These are phyloP conservation scores for Eurytoma adleriae DNA, from an alignment of 2,888 invertebrate species.

Conservation along the genomic window DNA sequence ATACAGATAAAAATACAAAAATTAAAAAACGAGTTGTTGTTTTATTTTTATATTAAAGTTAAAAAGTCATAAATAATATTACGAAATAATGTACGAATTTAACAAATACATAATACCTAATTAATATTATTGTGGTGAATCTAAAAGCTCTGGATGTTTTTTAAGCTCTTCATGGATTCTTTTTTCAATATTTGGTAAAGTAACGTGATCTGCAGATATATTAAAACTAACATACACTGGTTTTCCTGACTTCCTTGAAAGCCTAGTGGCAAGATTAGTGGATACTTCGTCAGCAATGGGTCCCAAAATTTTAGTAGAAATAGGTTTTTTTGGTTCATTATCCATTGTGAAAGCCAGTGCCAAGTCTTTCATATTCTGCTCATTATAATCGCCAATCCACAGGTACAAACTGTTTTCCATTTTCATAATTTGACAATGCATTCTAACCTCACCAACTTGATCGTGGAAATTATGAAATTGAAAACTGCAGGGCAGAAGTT, in stretches of 20 bases:
- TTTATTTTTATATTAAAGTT: slow-evolving; percentile 44
- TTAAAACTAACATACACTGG: slow-evolving; percentile 75
- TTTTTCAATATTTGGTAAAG: slow-evolving; percentile 68
- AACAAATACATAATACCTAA: slow-evolving; percentile 5
- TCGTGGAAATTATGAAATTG: slow-evolving; percentile 68
- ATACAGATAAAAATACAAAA: slow-evolving; percentile 48
- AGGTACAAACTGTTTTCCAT: slow-evolving; percentile 73
- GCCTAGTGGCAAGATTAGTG: slow-evolving; percentile 69
- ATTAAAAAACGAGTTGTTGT: slow-evolving; percentile 38
- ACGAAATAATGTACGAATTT: too few species aligned
- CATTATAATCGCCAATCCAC: slow-evolving; percentile 71
- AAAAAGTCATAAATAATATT: slow-evolving; percentile 1
- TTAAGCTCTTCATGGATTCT: slow-evolving; percentile 71
- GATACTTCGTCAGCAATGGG: slow-evolving; percentile 67
- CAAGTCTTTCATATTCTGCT: slow-evolving; percentile 69
- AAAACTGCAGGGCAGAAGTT: slow-evolving; percentile 66
- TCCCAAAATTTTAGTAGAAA: slow-evolving; percentile 73
- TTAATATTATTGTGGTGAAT: slow-evolving; percentile 16
- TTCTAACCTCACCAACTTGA: slow-evolving; percentile 65
- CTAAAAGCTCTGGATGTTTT: slow-evolving; percentile 65
- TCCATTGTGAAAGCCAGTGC: slow-evolving; percentile 69
- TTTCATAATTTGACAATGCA: slow-evolving; percentile 70
- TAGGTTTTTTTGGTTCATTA: slow-evolving; percentile 60
- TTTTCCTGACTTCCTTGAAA: slow-evolving; percentile 71
- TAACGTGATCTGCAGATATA: slow-evolving; percentile 65